phyloP scores from a whole-genome alignment of 2,113 vertebrate genomes.

The Ptyas mucosa region DNA sequence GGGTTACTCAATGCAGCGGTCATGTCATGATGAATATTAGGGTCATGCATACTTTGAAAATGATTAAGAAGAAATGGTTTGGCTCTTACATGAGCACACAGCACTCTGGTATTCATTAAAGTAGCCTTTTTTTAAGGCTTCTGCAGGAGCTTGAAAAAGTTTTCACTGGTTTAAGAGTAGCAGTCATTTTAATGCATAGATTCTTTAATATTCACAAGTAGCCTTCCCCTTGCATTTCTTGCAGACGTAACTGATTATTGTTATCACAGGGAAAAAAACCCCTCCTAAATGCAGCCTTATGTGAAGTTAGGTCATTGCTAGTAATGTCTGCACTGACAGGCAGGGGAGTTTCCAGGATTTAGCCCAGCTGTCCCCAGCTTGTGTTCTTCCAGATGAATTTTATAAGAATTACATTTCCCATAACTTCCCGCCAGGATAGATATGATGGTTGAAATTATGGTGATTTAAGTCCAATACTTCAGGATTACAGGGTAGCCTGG shows the following conservation, averaged over 20 bases:
- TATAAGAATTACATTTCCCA: not conserved
- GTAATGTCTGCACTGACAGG: not conserved
- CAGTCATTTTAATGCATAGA: not conserved
- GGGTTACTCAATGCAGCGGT: not conserved
- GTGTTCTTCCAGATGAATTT: not conserved
- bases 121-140: not conserved
- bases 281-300: not conserved
- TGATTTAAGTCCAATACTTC: not conserved
- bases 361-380: not conserved
- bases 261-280: not conserved
- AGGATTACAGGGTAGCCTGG: not conserved
- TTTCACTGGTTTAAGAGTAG: not conserved
- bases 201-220: not conserved
- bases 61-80: not conserved
- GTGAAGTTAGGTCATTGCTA: not conserved
- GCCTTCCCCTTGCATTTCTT: not conserved
- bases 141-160: not conserved
- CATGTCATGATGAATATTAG: not conserved
- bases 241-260: not conserved
- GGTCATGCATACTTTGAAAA: not conserved
- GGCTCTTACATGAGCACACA: not conserved
- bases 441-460: not conserved
- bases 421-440: not conserved
- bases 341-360: not conserved
- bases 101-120: not conserved